Conservation (phyloP, 2,888 invertebrate genomes). For the Lydus trimaculatus region DNA sequence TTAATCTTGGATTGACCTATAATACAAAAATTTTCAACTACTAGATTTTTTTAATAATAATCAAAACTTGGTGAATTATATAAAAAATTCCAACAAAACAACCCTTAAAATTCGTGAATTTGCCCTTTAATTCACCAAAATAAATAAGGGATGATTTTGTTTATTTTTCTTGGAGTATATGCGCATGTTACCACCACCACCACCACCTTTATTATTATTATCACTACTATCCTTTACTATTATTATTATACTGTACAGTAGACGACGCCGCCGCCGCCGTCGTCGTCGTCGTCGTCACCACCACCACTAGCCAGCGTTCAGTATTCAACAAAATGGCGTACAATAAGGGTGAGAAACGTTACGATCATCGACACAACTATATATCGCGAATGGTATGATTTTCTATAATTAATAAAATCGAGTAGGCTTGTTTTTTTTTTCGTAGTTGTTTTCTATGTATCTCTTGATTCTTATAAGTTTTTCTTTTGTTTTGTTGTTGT, state of each 20-base stretch:
- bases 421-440: no score
- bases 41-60: no score
- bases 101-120: background rate
- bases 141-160: background rate
- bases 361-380: slow-evolving; percentile 48
- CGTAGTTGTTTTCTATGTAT: no score
- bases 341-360: slow-evolving; percentile 46
- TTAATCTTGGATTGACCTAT: no score
- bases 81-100: background rate
- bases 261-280: slow-evolving; percentile 20
- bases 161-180: background rate
- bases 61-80: no score
- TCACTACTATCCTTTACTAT: background rate
- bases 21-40: no score
- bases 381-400: slow-evolving; percentile 55
- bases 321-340: slow-evolving; percentile 54
- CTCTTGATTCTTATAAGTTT: no score
- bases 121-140: background rate
- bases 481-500: no score
- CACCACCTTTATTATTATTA: background rate
- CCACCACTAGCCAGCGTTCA: slow-evolving; percentile 26
- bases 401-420: no score
- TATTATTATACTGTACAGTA: background rate
- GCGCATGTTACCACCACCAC: slow-evolving; percentile 1
- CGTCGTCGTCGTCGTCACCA: slow-evolving; percentile 14